These are phyloP conservation scores for Megalurothrips usitatus DNA, from an alignment of 2,888 invertebrate genomes.

Conservation along the genomic window DNA sequence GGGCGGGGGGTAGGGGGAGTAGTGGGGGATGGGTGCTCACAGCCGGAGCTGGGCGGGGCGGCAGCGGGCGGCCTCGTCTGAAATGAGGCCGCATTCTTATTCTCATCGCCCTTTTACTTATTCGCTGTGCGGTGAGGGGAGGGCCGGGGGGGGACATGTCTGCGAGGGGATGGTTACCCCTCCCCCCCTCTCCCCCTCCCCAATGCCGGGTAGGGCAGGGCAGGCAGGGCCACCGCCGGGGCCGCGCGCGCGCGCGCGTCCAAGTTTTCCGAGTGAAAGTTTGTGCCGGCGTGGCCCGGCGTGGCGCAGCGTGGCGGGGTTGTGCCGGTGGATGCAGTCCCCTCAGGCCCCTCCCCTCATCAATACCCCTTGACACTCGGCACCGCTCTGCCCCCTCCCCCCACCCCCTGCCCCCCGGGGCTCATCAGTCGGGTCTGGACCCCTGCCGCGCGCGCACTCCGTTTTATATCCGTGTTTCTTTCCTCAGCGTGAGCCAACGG, in stretches of 20 bases:
- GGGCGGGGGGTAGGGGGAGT: no score
- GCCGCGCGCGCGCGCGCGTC: neutral
- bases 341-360: neutral
- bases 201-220: neutral
- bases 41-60: neutral
- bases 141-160: neutral
- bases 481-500: no score
- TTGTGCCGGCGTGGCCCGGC: neutral
- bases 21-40: no score
- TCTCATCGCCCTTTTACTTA: constrained; percentile 16
- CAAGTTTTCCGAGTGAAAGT: constrained; percentile 12
- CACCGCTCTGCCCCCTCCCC: neutral
- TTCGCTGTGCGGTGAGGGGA: neutral
- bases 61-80: neutral
- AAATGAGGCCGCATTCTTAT: constrained; percentile 19
- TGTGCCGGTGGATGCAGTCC: neutral
- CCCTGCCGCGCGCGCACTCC: no score
- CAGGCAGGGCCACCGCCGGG: no score
- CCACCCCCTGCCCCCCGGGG: neutral
- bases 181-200: neutral
- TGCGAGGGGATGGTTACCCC: neutral
- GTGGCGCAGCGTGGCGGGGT: neutral
- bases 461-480: no score
- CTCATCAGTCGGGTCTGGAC: no score
- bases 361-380: neutral